Percentiles rank a stretch among this genome's conserved stretches.
Evolutionary conservation across 2,797 vertebrate genomes (phyloP).

Genomic region (Ataeniobius toweri): DNA sequence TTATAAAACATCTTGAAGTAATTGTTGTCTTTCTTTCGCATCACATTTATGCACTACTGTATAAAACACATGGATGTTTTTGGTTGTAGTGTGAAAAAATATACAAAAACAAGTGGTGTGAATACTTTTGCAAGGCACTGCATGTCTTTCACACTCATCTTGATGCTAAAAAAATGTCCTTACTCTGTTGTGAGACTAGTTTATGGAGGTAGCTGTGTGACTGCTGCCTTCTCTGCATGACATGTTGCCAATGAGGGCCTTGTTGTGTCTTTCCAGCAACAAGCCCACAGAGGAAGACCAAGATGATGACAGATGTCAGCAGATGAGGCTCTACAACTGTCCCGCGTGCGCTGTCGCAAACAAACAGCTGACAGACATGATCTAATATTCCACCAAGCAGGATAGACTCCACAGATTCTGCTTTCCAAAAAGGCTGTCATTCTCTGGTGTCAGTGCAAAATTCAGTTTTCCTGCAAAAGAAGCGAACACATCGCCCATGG

Average conservation of each 20-base stretch:
- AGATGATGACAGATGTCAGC: constrained; percentile 71
- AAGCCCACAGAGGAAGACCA: constrained; percentile 74
- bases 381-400: constrained; percentile 56
- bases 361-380: constrained; percentile 66
- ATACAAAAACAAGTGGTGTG: neutral
- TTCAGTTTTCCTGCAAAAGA: constrained; percentile 18
- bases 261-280: constrained; percentile 68
- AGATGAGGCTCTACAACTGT: constrained; percentile 47
- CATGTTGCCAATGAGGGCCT: constrained; percentile 63
- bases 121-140: neutral
- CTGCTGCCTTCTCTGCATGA: constrained; percentile 50
- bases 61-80: neutral
- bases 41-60: neutral
- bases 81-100: neutral
- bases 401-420: constrained; percentile 50
- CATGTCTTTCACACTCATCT: constrained; percentile 34
- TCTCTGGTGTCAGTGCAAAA: constrained; percentile 14
- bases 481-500: constrained; percentile 26
- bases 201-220: constrained; percentile 45
- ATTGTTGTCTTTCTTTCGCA: neutral
- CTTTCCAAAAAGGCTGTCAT: constrained; percentile 43
- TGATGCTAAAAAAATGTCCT: constrained; percentile 32
- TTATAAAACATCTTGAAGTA: neutral
- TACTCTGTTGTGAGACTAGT: constrained; percentile 49
- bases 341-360: constrained; percentile 56